A percentile compares a stretch with the other conserved stretches of the same genome.
These are phyloP conservation scores for Dendrocincla fuliginosa DNA, from an alignment of 2,797 vertebrate species.

Conservation along the genomic window DNA sequence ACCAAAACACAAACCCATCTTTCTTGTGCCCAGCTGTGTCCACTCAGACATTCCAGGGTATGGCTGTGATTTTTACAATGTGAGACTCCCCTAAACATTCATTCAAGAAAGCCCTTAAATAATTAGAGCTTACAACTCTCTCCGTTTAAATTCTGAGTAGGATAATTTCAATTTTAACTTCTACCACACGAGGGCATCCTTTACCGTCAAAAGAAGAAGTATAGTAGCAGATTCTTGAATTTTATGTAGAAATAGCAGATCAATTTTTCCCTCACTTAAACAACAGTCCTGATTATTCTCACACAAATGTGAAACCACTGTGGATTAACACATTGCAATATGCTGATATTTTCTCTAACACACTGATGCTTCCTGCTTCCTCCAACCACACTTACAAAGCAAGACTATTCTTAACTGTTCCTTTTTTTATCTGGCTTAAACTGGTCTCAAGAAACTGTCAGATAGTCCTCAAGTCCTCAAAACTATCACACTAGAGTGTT, in stretches of 20 bases:
- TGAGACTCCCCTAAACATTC: background rate
- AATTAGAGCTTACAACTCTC: background rate
- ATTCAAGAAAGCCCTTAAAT: background rate
- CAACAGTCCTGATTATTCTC: background rate
- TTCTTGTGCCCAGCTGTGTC: slow-evolving; percentile 41
- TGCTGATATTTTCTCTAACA: background rate
- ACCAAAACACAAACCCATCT: background rate
- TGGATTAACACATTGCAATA: background rate
- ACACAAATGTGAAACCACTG: background rate
- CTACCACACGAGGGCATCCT: slow-evolving; percentile 73
- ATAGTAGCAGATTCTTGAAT: background rate
- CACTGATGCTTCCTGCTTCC: background rate
- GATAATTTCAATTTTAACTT: slow-evolving; percentile 42
- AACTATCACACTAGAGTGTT: background rate
- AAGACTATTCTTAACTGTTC: background rate
- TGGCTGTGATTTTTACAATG: slow-evolving; percentile 53
- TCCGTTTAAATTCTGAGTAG: background rate
- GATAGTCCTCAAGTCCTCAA: background rate
- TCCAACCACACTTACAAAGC: background rate
- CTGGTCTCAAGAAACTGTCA: background rate
- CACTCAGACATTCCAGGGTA: slow-evolving; percentile 60
- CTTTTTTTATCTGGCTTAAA: background rate
- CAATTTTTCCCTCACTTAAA: background rate
- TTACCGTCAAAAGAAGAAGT: slow-evolving; percentile 35
- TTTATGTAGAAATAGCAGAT: background rate